Conservation (phyloP, 2,888 invertebrate genomes). For the Asteroscopus sphinx region DNA sequence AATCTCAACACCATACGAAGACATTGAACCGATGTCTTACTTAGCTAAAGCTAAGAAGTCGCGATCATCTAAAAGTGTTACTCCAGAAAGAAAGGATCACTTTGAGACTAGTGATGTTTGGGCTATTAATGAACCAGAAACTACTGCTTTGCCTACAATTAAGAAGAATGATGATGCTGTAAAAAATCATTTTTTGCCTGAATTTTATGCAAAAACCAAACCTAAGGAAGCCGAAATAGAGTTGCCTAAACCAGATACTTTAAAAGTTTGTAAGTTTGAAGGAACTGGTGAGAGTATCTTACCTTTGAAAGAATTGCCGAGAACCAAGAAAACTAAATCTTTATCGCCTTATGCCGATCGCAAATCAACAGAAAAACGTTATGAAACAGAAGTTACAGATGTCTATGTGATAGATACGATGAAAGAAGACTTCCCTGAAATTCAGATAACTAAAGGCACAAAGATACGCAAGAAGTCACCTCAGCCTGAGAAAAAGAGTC, state of each 20-base stretch:
- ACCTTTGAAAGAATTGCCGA: constrained; percentile 66
- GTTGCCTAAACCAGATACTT: constrained; percentile 46
- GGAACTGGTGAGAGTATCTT: constrained; percentile 56
- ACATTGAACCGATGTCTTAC: constrained; percentile 71
- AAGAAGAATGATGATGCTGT: constrained; percentile 45
- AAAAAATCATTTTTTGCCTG: constrained; percentile 56
- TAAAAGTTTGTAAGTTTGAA: constrained; percentile 54
- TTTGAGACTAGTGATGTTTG: constrained; percentile 56
- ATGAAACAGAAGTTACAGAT: constrained; percentile 76
- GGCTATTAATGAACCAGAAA: constrained; percentile 58
- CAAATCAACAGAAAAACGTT: constrained; percentile 68
- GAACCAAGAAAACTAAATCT: constrained; percentile 77
- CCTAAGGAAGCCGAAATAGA: constrained; percentile 55
- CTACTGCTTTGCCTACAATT: constrained; percentile 43
- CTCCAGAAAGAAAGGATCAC: constrained; percentile 66
- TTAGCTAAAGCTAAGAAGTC: constrained; percentile 74
- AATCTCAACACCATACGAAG: constrained; percentile 80
- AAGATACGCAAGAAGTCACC: constrained; percentile 80
- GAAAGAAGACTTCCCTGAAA: constrained; percentile 85
- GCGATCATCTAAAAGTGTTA: constrained; percentile 72
- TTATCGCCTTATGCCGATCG: constrained; percentile 74
- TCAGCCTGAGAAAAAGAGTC: constrained; percentile 65
- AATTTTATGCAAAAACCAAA: constrained; percentile 50
- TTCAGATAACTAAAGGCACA: constrained; percentile 80
- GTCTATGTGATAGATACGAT: constrained; percentile 84